These are phyloP conservation scores for Oreotrochilus melanogaster DNA, from an alignment of 2,113 vertebrate genomes.

Conservation along the genomic window DNA sequence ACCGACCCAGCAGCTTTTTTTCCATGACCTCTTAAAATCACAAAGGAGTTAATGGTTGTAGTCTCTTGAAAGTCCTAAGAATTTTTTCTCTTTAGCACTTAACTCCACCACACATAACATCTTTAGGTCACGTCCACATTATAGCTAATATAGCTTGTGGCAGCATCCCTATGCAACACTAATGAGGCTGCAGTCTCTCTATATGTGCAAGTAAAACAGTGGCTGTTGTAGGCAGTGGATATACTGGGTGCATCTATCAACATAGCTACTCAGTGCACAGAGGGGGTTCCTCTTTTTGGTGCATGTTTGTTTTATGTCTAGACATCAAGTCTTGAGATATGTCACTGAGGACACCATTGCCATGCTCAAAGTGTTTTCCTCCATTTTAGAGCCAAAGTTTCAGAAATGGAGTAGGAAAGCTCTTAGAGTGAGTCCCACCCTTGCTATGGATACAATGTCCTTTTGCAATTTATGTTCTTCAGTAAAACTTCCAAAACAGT, in stretches of 20 bases:
- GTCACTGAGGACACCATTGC: not conserved
- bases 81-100: not conserved
- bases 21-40: not conserved
- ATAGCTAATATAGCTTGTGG: not conserved
- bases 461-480: not conserved
- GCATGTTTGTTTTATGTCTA: not conserved
- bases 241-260: not conserved
- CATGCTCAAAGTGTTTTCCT: not conserved
- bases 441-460: not conserved
- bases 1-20: not conserved
- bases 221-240: not conserved
- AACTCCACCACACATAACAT: not conserved
- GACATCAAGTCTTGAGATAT: not conserved
- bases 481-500: too few relatives aligned
- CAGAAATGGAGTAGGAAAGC: not conserved
- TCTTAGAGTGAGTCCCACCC: not conserved
- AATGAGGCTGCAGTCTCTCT: not conserved
- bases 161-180: not conserved
- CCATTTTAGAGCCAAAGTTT: not conserved
- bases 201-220: not conserved
- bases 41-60: not conserved
- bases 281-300: not conserved
- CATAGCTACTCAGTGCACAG: not conserved
- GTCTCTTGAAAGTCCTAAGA: not conserved
- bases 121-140: not conserved